A percentile compares a stretch with the other conserved stretches of the same genome.
Conservation (phyloP, 2,888 invertebrate species). For the Andrena haemorrhoa region DNA sequence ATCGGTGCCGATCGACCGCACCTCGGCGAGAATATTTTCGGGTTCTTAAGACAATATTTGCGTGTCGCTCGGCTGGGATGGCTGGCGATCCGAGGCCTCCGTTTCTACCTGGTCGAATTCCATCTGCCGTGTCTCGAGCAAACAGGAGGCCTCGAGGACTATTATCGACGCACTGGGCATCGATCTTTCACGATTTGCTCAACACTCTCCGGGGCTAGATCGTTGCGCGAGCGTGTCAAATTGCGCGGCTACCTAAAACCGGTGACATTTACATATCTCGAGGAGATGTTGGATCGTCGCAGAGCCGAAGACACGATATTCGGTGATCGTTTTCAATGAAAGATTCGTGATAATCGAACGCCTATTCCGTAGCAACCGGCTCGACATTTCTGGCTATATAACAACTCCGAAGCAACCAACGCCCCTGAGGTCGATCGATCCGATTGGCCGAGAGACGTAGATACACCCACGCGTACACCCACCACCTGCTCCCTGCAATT, state of each 20-base stretch:
- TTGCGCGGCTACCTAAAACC: slow-evolving; percentile 8
- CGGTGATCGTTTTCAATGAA: not conserved
- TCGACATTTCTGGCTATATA: slow-evolving; percentile 39
- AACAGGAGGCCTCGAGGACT: slow-evolving; percentile 38
- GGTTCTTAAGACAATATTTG: slow-evolving; percentile 58
- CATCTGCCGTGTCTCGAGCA: slow-evolving; percentile 50
- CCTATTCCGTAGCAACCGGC: slow-evolving; percentile 12
- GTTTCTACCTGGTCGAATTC: slow-evolving; percentile 58
- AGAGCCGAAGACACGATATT: too few relatives aligned
- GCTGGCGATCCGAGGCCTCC: slow-evolving; percentile 10
- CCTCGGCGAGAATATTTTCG: slow-evolving; percentile 37
- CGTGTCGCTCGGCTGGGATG: slow-evolving; percentile 38
- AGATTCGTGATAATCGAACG: slow-evolving; percentile 24
- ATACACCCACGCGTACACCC: slow-evolving; percentile 65
- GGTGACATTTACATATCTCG: not conserved
- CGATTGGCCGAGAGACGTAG: slow-evolving; percentile 65
- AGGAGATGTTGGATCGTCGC: too few relatives aligned
- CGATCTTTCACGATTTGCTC: slow-evolving; percentile 44
- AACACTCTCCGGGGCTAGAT: slow-evolving; percentile 33
- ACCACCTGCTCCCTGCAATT: slow-evolving; percentile 68
- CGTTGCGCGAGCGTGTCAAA: slow-evolving; percentile 29
- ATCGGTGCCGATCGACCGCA: slow-evolving; percentile 30
- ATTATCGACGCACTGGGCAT: slow-evolving; percentile 33
- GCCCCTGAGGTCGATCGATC: slow-evolving; percentile 68
- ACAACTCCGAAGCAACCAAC: slow-evolving; percentile 61